Percentiles rank a stretch among this genome's conserved stretches.
phyloP scores from a whole-genome alignment of 2,888 invertebrate genomes.

The Erebia palarica region DNA sequence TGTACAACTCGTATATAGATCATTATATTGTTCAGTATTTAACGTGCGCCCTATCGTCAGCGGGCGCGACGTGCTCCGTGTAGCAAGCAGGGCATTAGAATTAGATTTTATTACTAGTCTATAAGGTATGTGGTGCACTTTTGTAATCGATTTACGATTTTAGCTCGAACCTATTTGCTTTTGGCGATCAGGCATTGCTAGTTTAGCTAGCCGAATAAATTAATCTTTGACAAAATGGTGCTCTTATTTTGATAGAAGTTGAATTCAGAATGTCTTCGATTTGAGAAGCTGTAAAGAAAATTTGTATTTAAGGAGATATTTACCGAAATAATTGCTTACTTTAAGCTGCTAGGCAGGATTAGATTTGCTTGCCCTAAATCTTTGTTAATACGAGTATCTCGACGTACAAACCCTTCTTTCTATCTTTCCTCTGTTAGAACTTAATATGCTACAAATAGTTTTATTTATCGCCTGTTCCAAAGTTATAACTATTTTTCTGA shows the following conservation, averaged over 20 bases:
- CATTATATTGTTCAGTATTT: slow-evolving; percentile 77
- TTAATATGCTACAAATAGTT: no score
- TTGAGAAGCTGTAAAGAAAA: background rate
- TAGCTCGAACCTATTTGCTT: background rate
- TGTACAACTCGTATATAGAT: slow-evolving; percentile 81
- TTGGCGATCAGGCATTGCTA: background rate
- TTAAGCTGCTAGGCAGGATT: no score
- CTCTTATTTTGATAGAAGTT: background rate
- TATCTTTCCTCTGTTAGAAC: no score
- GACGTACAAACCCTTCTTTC: no score
- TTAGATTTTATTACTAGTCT: slow-evolving; percentile 53
- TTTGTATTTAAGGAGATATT: no score
- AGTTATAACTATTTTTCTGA: no score
- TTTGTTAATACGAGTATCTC: no score
- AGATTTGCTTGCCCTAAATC: no score
- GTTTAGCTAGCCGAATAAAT: background rate
- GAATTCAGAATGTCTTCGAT: background rate
- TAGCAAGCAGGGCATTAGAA: slow-evolving; percentile 60
- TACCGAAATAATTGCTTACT: no score
- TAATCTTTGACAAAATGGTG: background rate
- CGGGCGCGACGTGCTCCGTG: slow-evolving; percentile 54
- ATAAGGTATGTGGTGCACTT: slow-evolving; percentile 43
- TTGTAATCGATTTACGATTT: slow-evolving; percentile 41
- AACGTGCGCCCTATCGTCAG: slow-evolving; percentile 72
- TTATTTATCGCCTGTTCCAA: no score